phyloP scores from a whole-genome alignment of 2,888 invertebrate genomes.

The Rhimphoctona megacephalus region DNA sequence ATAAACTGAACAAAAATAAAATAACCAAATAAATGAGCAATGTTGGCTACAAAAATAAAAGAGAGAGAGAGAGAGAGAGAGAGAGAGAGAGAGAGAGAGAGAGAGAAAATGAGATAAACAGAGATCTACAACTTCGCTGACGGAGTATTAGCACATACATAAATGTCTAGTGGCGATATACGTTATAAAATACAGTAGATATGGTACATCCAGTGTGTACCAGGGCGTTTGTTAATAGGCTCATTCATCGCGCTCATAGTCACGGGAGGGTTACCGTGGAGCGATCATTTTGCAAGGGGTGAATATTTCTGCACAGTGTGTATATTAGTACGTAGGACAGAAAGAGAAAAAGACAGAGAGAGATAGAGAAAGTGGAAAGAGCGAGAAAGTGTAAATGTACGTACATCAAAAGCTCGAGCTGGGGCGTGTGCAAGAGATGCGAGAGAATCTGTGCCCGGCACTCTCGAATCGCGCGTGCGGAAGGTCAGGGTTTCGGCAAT shows the following conservation, averaged over 20 bases:
- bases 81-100: background rate
- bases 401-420: constrained; percentile 60
- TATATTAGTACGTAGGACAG: constrained; percentile 54
- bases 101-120: constrained; percentile 22
- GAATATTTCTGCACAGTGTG: constrained; percentile 68
- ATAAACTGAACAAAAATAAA: too few species aligned
- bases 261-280: constrained; percentile 67
- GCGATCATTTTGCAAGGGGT: constrained; percentile 69
- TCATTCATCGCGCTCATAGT: constrained; percentile 69
- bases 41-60: too few species aligned
- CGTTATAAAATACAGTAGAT: constrained; percentile 40
- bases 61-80: constrained; percentile 4
- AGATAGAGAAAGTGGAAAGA: constrained; percentile 22
- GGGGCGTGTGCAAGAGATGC: constrained; percentile 58
- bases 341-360: constrained; percentile 9
- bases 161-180: constrained; percentile 53
- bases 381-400: constrained; percentile 40
- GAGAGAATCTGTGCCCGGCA: constrained; percentile 38
- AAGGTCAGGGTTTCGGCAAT: constrained; percentile 77
- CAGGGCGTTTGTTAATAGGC: constrained; percentile 69
- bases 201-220: constrained; percentile 44
- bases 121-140: constrained; percentile 66
- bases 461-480: constrained; percentile 65
- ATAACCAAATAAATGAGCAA: too few species aligned
- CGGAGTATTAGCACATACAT: constrained; percentile 63